Conservation (phyloP, 2,797 vertebrate genomes). For the Botia kubotai region DNA sequence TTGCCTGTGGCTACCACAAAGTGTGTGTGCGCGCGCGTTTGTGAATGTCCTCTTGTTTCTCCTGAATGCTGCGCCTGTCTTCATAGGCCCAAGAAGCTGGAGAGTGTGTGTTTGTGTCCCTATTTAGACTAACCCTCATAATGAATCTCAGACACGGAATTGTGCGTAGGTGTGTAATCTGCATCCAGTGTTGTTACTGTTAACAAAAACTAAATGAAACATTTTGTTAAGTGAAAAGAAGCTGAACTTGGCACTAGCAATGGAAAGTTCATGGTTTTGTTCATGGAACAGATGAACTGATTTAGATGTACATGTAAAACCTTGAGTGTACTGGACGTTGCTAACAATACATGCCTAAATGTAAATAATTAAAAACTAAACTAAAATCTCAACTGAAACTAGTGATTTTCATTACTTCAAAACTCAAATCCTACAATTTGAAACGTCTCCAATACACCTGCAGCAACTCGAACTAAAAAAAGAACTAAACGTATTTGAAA, state of each 20-base stretch:
- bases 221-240: neutral
- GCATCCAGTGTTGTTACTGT: neutral
- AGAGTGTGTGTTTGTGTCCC: neutral
- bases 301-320: neutral
- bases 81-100: conserved; percentile 26
- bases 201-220: neutral
- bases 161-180: neutral
- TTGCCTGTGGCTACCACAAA: conserved; percentile 35
- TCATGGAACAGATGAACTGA: neutral
- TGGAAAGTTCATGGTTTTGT: neutral
- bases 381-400: too few relatives aligned
- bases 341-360: neutral
- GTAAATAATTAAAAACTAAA: neutral
- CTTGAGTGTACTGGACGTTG: too few relatives aligned
- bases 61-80: conserved; percentile 29
- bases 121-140: conserved; percentile 30
- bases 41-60: conserved; percentile 5
- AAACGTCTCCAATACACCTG: too few relatives aligned
- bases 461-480: neutral
- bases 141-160: conserved; percentile 7
- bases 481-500: neutral
- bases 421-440: neutral
- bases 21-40: conserved; percentile 22
- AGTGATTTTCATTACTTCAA: neutral
- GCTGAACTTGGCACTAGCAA: neutral